phyloP scores from a whole-genome alignment of 2,888 invertebrate genomes.

The Netelia virgata region DNA sequence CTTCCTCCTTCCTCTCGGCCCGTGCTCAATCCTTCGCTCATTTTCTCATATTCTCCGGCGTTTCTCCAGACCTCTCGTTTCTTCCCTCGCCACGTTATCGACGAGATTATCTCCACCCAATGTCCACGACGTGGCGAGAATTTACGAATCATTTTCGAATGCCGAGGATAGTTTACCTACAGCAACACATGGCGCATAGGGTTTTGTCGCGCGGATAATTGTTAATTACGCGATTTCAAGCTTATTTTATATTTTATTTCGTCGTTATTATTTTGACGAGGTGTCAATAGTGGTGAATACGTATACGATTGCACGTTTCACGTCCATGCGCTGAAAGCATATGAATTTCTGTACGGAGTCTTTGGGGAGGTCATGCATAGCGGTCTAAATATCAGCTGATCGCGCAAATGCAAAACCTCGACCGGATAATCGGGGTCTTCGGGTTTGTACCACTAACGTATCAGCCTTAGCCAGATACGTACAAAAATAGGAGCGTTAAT shows the following conservation, averaged over 20 bases:
- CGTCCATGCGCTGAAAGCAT: too few relatives aligned
- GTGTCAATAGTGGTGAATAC: background rate
- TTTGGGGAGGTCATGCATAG: background rate
- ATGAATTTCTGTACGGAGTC: background rate
- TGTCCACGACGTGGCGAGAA: constrained; percentile 61
- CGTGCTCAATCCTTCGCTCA: constrained; percentile 65
- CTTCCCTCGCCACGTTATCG: constrained; percentile 51
- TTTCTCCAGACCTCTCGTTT: constrained; percentile 23
- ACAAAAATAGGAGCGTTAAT: too few relatives aligned
- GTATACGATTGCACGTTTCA: background rate
- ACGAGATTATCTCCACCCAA: constrained; percentile 56
- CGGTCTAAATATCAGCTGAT: too few relatives aligned
- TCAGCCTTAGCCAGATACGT: too few relatives aligned
- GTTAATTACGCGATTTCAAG: constrained; percentile 31
- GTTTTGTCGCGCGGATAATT: constrained; percentile 26
- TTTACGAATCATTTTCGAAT: constrained; percentile 38
- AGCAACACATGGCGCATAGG: background rate
- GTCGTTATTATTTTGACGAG: background rate
- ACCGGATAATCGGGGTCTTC: too few relatives aligned
- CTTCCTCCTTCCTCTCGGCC: background rate
- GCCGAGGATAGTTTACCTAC: background rate
- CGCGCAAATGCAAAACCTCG: too few relatives aligned
- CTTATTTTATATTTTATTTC: constrained; percentile 1
- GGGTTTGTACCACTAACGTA: too few relatives aligned
- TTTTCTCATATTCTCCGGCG: constrained; percentile 49